phyloP scores from a whole-genome alignment of 2,888 invertebrate species.

The Clistopyga incitator region DNA sequence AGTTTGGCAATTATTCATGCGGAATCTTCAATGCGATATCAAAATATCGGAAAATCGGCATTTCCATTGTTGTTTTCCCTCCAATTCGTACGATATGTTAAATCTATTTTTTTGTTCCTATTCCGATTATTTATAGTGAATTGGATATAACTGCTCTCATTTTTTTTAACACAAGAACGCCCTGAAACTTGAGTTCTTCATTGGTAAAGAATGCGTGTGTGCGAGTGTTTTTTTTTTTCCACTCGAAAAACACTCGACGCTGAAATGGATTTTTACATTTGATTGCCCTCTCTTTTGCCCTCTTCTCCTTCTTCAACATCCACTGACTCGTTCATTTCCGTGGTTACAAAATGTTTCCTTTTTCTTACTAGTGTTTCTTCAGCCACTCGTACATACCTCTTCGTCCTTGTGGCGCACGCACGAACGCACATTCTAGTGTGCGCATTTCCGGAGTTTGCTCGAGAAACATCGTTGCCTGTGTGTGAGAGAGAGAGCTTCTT shows the following conservation, averaged over 20 bases:
- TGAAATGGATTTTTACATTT: too few relatives aligned
- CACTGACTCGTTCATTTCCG: slow-evolving; percentile 32
- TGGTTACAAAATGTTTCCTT: slow-evolving; percentile 26
- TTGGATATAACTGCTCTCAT: neutral
- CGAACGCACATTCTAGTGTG: slow-evolving; percentile 48
- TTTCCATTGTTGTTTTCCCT: neutral
- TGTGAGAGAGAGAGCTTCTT: slow-evolving; percentile 34
- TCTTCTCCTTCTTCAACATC: slow-evolving; percentile 21
- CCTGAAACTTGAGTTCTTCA: too few relatives aligned
- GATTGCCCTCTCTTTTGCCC: neutral
- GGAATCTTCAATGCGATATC: neutral
- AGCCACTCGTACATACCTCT: slow-evolving; percentile 21
- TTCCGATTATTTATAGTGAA: neutral
- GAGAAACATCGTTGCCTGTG: neutral
- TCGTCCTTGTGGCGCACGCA: slow-evolving; percentile 32
- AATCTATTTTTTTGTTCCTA: neutral
- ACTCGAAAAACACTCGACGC: too few relatives aligned
- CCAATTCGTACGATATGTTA: neutral
- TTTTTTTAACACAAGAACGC: too few relatives aligned
- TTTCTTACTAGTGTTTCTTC: slow-evolving; percentile 18
- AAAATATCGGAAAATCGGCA: neutral
- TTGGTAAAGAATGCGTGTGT: too few relatives aligned
- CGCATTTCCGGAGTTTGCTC: slow-evolving; percentile 48
- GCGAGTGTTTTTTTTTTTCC: too few relatives aligned
- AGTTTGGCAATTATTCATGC: slow-evolving; percentile 23